Conservation (phyloP, 2,113 vertebrate species). For the Ptyas mucosa region DNA sequence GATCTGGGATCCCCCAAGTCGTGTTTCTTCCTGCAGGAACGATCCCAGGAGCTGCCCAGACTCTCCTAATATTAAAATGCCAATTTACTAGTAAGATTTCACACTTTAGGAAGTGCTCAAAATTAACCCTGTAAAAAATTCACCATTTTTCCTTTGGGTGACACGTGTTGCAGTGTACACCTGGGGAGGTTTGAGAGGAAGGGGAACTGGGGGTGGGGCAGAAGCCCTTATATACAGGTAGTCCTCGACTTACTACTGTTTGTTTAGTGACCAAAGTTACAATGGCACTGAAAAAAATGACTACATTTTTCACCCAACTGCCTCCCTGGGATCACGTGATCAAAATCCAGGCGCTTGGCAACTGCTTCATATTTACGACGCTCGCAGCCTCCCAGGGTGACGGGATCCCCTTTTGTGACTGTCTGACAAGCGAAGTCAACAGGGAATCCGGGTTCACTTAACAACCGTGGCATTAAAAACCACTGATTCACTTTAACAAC, state of each 20-base stretch:
- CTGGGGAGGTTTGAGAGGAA: not conserved
- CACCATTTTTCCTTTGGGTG: not conserved
- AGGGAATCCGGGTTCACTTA: not conserved
- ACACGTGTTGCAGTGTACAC: fast-evolving
- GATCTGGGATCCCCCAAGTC: not conserved
- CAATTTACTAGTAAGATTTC: not conserved
- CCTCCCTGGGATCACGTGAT: too few relatives aligned
- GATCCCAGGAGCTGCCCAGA: not conserved
- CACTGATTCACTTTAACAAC: too few relatives aligned
- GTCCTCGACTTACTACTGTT: not conserved
- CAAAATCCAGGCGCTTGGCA: not conserved
- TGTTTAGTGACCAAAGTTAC: not conserved
- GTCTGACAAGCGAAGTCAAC: not conserved
- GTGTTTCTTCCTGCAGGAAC: not conserved
- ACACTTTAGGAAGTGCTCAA: not conserved
- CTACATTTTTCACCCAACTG: not conserved
- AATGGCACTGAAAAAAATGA: not conserved
- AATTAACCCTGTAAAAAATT: not conserved
- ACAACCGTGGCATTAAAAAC: too few relatives aligned
- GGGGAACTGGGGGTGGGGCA: not conserved
- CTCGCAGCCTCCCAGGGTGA: not conserved
- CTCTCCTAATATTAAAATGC: too few relatives aligned
- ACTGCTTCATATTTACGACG: not conserved
- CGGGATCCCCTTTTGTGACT: not conserved
- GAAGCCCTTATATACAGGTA: not conserved